Evolutionary conservation across 1,140 invertebrate genomes (phyloP).

Genomic region (Ceratina japonica): DNA sequence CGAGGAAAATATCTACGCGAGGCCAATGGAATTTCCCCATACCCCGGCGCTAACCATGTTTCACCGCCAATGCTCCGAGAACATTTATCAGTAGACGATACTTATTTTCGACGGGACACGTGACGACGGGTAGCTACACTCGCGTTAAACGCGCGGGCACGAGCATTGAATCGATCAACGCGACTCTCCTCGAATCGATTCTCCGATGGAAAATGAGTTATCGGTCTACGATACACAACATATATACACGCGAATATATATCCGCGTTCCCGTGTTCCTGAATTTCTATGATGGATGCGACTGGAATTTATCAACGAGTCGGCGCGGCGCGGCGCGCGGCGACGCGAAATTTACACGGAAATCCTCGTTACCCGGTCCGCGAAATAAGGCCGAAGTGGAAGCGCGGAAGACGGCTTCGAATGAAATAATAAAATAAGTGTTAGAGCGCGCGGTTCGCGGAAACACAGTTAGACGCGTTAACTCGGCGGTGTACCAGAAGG

Average conservation of each 20-base stretch:
- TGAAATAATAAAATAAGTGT: neutral
- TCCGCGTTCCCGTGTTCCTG: neutral
- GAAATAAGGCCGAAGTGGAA: neutral
- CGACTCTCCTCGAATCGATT: neutral
- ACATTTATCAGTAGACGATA: slow-evolving; percentile 52
- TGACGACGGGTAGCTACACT: slow-evolving; percentile 42
- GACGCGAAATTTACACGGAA: neutral
- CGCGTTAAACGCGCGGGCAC: slow-evolving; percentile 42
- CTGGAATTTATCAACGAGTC: slow-evolving; percentile 1
- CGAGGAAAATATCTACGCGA: slow-evolving; percentile 57
- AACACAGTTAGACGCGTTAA: neutral
- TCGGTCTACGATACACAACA: neutral
- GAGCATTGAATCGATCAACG: slow-evolving; percentile 34
- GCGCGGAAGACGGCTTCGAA: neutral
- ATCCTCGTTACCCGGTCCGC: neutral
- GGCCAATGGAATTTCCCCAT: slow-evolving; percentile 59
- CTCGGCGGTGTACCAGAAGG: too few species aligned
- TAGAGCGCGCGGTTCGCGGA: too few species aligned
- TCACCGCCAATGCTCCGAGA: slow-evolving; percentile 32
- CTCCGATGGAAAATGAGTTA: slow-evolving; percentile 36
- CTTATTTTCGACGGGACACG: slow-evolving; percentile 61
- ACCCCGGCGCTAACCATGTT: slow-evolving; percentile 35
- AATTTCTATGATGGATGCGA: slow-evolving; percentile 19
- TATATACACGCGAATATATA: neutral
- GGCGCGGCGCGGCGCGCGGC: neutral